Percentiles rank a stretch among this genome's conserved stretches.
Evolutionary conservation across 2,888 invertebrate species (phyloP).

Genomic region (Drosophila stalkeri): DNA sequence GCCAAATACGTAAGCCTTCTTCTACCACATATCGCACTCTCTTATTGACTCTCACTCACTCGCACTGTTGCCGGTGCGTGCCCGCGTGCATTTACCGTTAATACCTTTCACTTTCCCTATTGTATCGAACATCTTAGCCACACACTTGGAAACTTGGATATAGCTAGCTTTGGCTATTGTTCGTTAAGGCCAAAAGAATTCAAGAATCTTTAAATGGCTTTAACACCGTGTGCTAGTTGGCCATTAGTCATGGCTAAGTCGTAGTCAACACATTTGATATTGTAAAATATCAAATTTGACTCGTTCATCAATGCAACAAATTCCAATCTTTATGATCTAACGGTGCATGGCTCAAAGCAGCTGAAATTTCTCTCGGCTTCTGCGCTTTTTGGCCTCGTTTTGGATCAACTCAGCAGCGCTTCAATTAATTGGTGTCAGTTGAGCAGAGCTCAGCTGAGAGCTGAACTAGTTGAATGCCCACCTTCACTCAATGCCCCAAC

Average conservation of each 20-base stretch:
- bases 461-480: conserved; percentile 11
- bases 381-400: conserved; percentile 46
- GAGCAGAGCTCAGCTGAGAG: background rate
- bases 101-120: conserved; percentile 68
- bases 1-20: conserved; percentile 1
- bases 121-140: conserved; percentile 17
- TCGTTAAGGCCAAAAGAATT: conserved; percentile 6
- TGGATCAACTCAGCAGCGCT: no score
- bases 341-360: conserved; percentile 26
- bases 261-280: background rate
- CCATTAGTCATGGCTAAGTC: background rate
- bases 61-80: conserved; percentile 4
- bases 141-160: no score
- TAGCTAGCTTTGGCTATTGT: no score
- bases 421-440: conserved; percentile 24
- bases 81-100: conserved; percentile 49
- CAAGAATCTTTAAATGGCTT: conserved; percentile 31
- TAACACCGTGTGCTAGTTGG: background rate
- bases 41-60: conserved; percentile 32
- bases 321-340: conserved; percentile 44
- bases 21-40: conserved; percentile 5
- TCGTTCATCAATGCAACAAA: conserved; percentile 13
- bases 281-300: background rate
- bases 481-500: conserved; percentile 3
- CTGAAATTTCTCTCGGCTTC: conserved; percentile 29